Evolutionary conservation across 2,797 vertebrate species (phyloP), one percentile per base, ranked within the genome.

Genomic region (Ctenopoma kingsleyae): DNA sequence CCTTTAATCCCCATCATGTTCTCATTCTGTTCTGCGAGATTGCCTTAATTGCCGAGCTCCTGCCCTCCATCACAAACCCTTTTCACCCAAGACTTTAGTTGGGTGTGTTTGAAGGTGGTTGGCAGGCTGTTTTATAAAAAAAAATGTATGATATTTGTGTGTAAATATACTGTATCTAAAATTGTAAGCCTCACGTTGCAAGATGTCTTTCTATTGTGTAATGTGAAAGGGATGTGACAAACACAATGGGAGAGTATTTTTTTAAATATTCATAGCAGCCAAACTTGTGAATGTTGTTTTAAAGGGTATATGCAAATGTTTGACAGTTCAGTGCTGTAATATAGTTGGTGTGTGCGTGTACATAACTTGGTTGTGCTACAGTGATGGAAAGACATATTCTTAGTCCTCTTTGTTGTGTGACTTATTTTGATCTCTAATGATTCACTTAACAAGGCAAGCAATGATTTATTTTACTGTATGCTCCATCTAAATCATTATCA

Each of bases 141-240:
- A 64, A 76, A 79, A 51, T 86, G 78, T 89, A 84, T 74, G 27
- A 86, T 87, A 85, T 77, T 74, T 89, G 74, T 91, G 61, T 92
- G 88, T 92, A 92, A 89, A 92, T 92, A 92, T 85, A 84, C 44
- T 80, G 78, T 82, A 81, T 65, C 74, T 84, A 74, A 81, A 89
- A 82, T 81, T 73, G 71, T 80, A 76, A 27, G n/a, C 52, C 56
- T 81, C 53, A 22, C 68, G 77, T 89, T 83, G 58, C 71, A 48
- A 78, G 43, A 74, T 86, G 78, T 91, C 63, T 80, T 76, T 85
- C 87, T 84, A 66, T 87, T 85, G 80, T 87, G 72, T 60, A 71
- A 56, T 67, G 66, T 80, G 77, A 82, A 75, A 74, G 62, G 44
- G 66, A 81, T 69, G 55, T 48, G 63, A 74, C 73, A 81, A 49